Base-by-base conservation (phyloP, 2,113 vertebrate species). In the Rhea americana region DNA sequence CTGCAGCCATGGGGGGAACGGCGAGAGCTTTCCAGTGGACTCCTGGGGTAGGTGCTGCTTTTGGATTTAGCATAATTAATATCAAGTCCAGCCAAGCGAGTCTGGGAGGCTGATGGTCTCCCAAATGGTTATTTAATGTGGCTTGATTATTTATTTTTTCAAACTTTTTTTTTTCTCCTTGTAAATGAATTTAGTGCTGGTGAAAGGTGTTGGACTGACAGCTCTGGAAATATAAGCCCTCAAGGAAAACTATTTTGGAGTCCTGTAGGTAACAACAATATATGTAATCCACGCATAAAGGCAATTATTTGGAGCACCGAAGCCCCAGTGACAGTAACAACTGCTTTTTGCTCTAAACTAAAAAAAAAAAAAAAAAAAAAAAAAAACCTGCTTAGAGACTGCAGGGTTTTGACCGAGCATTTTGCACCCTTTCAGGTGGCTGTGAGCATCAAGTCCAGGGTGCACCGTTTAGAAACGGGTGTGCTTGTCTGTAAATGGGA, bases 181-280 rank as follows among this genome's bases (percentile, higher is more conserved):
- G 76, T 75, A 90, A 93, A 94, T n/a, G 84, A 91, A 76, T 90
- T 87, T 81, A 91, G 72, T 0, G 0, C 47, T 2, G 22, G 61
- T 51, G 82, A 88, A 72, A 97, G 89, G 87, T 90, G 95, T 80
- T 72, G 91, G 92, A 90, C 70, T 85, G 91, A 76, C 94, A 85
- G 85, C 53, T 41, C 84, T 82, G 80, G 85, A 89, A 92, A 91
- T 77, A 82, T 0, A 84, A 88, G 59, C 58, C 87, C 82, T 84
- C 20, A 5, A 90, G 90, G 91, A 85, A 56, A 94, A 81, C 63
- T 51, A 48, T 75, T 92, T 90, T 51, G 79, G 83, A 87, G 76
- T 28, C 8, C 5, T 56, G 76, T 79, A 85, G 82, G 89, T 73
- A 91, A 72, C 87, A 90, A 55, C 79, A 25, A 61, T 16, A 48